Conservation (phyloP, 2,888 invertebrate species). For the Plagodis pulveraria region DNA sequence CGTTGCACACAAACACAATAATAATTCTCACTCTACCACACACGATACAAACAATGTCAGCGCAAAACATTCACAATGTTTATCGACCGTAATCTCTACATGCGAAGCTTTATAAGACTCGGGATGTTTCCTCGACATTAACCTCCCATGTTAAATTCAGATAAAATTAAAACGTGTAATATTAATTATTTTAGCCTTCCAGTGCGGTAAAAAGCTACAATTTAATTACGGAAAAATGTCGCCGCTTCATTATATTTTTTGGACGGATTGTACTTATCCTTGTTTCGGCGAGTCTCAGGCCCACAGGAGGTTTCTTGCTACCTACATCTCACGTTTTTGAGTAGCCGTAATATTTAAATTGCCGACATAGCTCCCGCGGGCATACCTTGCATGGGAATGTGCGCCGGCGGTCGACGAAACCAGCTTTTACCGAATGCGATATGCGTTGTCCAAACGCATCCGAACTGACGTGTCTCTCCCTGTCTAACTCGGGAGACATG, state of each 20-base stretch:
- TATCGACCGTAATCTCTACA: slow-evolving; percentile 73
- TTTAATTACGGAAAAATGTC: slow-evolving; percentile 81
- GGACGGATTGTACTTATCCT: slow-evolving; percentile 71
- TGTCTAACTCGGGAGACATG: slow-evolving; percentile 66
- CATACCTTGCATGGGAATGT: slow-evolving; percentile 83
- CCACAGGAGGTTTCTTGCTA: slow-evolving; percentile 80
- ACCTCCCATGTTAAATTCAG: slow-evolving; percentile 62
- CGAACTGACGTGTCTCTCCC: slow-evolving; percentile 63
- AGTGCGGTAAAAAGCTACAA: slow-evolving; percentile 66
- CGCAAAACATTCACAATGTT: slow-evolving; percentile 66
- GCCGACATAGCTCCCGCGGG: slow-evolving; percentile 81
- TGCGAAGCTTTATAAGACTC: slow-evolving; percentile 54
- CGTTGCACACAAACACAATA: slow-evolving; percentile 46
- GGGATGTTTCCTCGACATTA: slow-evolving; percentile 61
- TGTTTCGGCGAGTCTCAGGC: slow-evolving; percentile 67
- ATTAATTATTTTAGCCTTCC: slow-evolving; percentile 66
- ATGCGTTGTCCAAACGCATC: slow-evolving; percentile 71
- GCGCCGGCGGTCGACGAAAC: slow-evolving; percentile 77
- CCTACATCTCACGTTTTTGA: slow-evolving; percentile 83
- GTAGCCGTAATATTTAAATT: slow-evolving; percentile 84
- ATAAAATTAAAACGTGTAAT: slow-evolving; percentile 70
- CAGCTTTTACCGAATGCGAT: slow-evolving; percentile 80
- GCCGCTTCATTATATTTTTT: slow-evolving; percentile 72
- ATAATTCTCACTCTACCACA: slow-evolving; percentile 37
- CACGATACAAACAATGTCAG: slow-evolving; percentile 37